Evolutionary conservation across 1,140 invertebrate genomes (phyloP).

Genomic region (Eupristina koningsbergeri): DNA sequence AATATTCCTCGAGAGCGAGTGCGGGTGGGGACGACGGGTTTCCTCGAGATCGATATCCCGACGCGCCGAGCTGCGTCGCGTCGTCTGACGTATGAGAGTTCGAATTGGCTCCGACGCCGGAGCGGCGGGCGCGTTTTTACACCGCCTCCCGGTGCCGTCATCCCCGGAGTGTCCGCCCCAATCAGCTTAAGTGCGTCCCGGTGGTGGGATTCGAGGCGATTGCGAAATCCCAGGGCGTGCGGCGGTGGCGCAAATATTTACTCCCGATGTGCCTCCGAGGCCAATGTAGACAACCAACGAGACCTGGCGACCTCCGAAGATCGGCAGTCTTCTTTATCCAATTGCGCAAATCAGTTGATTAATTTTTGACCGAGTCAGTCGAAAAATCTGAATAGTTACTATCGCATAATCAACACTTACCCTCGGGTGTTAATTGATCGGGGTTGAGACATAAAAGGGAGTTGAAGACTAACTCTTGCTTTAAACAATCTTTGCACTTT

Average conservation of each 20-base stretch:
- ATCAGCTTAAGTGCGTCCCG: background rate
- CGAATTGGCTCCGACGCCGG: background rate
- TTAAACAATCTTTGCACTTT: too few relatives aligned
- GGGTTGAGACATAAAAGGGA: too few relatives aligned
- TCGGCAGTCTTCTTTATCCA: background rate
- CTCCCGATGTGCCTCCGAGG: too few relatives aligned
- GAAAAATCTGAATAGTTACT: too few relatives aligned
- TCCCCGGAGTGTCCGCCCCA: background rate
- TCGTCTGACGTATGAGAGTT: conserved; percentile 1
- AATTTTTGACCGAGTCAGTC: background rate
- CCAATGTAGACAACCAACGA: too few relatives aligned
- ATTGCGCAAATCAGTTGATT: background rate
- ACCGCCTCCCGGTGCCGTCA: background rate
- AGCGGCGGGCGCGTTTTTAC: background rate
- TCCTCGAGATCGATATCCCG: conserved; percentile 29
- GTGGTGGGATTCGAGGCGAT: background rate
- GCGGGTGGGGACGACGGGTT: background rate
- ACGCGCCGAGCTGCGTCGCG: background rate
- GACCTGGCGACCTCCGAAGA: too few relatives aligned
- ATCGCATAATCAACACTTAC: too few relatives aligned
- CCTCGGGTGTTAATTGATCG: too few relatives aligned
- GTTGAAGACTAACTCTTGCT: too few relatives aligned
- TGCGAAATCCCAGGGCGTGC: too few relatives aligned
- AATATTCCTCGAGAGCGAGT: too few relatives aligned
- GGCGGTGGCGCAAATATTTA: too few relatives aligned